Percentiles rank a stretch among this genome's conserved stretches.
Evolutionary conservation across 2,113 vertebrate species (phyloP).

Genomic region (Hepsetus odoe): DNA sequence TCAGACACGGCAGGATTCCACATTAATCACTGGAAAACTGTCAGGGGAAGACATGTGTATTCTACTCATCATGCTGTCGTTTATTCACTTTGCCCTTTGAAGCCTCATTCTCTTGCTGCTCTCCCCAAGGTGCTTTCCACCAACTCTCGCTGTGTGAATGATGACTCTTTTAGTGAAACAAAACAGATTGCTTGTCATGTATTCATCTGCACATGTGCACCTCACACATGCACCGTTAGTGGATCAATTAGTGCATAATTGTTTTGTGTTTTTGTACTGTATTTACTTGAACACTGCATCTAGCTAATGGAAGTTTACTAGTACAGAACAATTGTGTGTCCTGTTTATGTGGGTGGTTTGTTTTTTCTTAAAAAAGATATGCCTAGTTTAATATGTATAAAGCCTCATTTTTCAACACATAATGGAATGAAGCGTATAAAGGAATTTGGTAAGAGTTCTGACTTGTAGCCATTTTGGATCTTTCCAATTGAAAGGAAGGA

Average conservation of each 20-base stretch:
- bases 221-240: background rate
- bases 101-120: background rate
- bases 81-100: background rate
- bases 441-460: too few species aligned
- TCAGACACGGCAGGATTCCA: constrained; percentile 1
- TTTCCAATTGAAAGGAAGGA: constrained; percentile 21
- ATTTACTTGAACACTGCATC: background rate
- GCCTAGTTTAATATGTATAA: too few species aligned
- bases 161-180: background rate
- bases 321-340: background rate
- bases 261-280: background rate
- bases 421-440: too few species aligned
- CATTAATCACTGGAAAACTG: constrained; percentile 38
- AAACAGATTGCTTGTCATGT: background rate
- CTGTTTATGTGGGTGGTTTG: background rate
- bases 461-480: too few species aligned
- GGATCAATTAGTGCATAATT: background rate
- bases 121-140: constrained; percentile 15
- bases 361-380: too few species aligned
- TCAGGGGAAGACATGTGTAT: constrained; percentile 35
- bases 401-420: too few species aligned
- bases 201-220: background rate
- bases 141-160: background rate
- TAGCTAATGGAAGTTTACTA: background rate
- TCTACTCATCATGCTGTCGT: constrained; percentile 5